Conservation (phyloP, 2,888 invertebrate species). For the Metopia argyrocephala region DNA sequence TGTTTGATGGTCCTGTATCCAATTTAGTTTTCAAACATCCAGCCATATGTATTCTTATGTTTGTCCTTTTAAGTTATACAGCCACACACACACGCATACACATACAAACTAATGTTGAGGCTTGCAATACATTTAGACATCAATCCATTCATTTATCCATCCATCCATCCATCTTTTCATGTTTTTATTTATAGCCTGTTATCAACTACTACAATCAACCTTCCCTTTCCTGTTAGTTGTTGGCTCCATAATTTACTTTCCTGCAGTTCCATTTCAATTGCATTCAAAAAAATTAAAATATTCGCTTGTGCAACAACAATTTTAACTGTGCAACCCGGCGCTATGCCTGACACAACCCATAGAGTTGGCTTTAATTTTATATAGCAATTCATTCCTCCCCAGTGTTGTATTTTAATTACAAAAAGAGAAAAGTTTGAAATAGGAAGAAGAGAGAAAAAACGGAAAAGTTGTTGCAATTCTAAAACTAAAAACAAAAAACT, state of each 20-base stretch:
- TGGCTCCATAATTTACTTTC: constrained; percentile 56
- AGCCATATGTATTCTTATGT: constrained; percentile 9
- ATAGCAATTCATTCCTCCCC: constrained; percentile 61
- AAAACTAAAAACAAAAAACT: constrained; percentile 24
- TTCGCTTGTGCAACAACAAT: constrained; percentile 10
- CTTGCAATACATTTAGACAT: constrained; percentile 2
- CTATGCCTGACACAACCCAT: constrained; percentile 36
- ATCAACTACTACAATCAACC: background rate
- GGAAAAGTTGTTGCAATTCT: background rate
- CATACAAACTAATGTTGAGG: background rate
- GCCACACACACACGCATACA: too few species aligned
- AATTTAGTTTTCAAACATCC: constrained; percentile 41
- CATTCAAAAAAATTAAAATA: constrained; percentile 10
- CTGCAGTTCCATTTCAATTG: constrained; percentile 55
- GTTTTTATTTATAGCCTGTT: background rate
- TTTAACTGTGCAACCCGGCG: background rate
- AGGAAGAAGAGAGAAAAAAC: background rate
- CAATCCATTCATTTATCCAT: constrained; percentile 5
- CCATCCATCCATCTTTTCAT: constrained; percentile 22
- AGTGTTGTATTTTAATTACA: constrained; percentile 63
- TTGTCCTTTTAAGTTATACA: constrained; percentile 38
- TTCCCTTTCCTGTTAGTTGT: constrained; percentile 49
- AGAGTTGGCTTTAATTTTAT: constrained; percentile 51
- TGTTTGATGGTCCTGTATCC: constrained; percentile 44
- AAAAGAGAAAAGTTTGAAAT: constrained; percentile 3